Evolutionary conservation across 23 tunicate genomes (phyloP).

Genomic region (Ascidia mentula): DNA sequence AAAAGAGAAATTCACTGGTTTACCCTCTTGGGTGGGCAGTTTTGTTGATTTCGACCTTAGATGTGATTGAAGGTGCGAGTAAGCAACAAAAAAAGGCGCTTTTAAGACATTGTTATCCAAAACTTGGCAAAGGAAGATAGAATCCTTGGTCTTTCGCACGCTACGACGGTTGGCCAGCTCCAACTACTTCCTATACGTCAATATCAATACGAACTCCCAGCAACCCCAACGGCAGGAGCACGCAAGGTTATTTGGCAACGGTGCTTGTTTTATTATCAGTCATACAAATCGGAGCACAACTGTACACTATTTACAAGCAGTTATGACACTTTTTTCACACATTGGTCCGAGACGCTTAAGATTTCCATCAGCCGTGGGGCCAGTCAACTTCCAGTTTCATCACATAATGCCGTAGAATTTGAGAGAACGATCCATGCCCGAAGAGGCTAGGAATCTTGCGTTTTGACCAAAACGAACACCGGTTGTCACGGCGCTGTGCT

Average conservation of each 20-base stretch:
- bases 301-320: neutral
- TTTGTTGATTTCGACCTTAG: too few relatives aligned
- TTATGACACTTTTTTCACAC: neutral
- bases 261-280: neutral
- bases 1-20: too few relatives aligned
- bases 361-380: neutral
- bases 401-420: conserved; percentile 64
- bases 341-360: neutral
- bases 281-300: neutral
- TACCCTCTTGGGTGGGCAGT: too few relatives aligned
- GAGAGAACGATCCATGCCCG: conserved; percentile 80
- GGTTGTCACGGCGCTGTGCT: conserved; percentile 62
- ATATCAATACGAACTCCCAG: neutral
- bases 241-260: neutral
- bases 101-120: too few relatives aligned
- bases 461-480: conserved; percentile 81
- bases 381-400: neutral
- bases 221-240: neutral
- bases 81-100: too few relatives aligned
- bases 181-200: neutral
- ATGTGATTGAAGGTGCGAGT: too few relatives aligned
- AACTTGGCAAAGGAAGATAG: too few relatives aligned
- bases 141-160: neutral
- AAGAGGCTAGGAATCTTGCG: conserved; percentile 70
- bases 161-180: neutral